Conservation (phyloP, 2,113 vertebrate species). For the Grammomys surdaster region DNA sequence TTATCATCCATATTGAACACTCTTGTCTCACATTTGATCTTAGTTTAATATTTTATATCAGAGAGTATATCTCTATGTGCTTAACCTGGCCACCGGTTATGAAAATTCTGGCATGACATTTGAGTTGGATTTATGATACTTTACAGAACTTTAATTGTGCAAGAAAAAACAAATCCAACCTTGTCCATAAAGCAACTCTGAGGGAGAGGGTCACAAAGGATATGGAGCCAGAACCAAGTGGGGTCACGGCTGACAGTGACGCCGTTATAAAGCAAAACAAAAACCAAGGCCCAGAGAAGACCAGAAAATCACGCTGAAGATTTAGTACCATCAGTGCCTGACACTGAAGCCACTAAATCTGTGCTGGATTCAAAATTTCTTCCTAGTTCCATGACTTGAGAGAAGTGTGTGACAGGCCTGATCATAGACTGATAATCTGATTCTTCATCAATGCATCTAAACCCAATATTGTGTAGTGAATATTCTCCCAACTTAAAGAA, state of each 20-base stretch:
- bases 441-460: neutral
- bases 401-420: neutral
- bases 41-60: neutral
- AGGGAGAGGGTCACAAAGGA: neutral
- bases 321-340: neutral
- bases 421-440: neutral
- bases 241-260: neutral
- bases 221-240: neutral
- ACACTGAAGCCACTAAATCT: neutral
- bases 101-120: neutral
- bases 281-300: neutral
- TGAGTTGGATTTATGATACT: neutral
- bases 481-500: neutral
- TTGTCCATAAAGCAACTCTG: neutral
- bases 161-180: neutral
- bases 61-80: neutral
- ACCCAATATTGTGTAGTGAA: neutral
- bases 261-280: neutral
- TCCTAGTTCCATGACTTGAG: neutral
- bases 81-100: neutral
- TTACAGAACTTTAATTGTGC: conserved; percentile 17
- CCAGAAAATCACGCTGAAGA: neutral
- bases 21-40: conserved; percentile 12
- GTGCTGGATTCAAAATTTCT: neutral
- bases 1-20: neutral